Conservation (phyloP, 1,140 invertebrate genomes). For the Saxidomus purpurata region DNA sequence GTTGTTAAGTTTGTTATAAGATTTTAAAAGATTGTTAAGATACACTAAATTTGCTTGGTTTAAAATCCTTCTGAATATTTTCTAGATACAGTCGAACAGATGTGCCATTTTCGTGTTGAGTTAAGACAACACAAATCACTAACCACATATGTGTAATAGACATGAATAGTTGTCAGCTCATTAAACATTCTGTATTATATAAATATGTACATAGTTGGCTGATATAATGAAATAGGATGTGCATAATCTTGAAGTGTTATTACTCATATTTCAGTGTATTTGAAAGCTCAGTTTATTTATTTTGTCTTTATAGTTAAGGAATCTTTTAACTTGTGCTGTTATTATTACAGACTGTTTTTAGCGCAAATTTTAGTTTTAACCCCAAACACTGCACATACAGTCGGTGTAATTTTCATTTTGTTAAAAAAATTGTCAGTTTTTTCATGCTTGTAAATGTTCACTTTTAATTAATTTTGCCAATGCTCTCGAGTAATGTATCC, state of each 20-base stretch:
- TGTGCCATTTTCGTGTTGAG: too few relatives aligned
- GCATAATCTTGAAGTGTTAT: conserved; percentile 14
- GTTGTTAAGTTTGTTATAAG: too few relatives aligned
- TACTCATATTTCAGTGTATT: background rate
- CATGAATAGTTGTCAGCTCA: background rate
- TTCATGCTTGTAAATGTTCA: background rate
- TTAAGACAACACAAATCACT: too few relatives aligned
- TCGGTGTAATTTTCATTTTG: too few relatives aligned
- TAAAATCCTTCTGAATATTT: too few relatives aligned
- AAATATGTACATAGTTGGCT: conserved; percentile 2
- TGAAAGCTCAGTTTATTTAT: background rate
- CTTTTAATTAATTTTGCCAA: background rate
- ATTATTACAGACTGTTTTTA: background rate
- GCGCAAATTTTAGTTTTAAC: background rate
- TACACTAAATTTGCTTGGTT: too few relatives aligned
- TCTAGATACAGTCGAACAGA: too few relatives aligned
- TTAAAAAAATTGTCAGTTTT: background rate
- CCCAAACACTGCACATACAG: too few relatives aligned
- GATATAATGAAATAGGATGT: conserved; percentile 8
- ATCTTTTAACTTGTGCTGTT: background rate
- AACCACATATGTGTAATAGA: too few relatives aligned
- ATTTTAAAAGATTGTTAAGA: too few relatives aligned
- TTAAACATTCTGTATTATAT: background rate
- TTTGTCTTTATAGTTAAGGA: background rate
- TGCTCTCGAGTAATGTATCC: too few relatives aligned